phyloP scores from a whole-genome alignment of 2,797 vertebrate genomes.

The Hypotaenidia philippensis region DNA sequence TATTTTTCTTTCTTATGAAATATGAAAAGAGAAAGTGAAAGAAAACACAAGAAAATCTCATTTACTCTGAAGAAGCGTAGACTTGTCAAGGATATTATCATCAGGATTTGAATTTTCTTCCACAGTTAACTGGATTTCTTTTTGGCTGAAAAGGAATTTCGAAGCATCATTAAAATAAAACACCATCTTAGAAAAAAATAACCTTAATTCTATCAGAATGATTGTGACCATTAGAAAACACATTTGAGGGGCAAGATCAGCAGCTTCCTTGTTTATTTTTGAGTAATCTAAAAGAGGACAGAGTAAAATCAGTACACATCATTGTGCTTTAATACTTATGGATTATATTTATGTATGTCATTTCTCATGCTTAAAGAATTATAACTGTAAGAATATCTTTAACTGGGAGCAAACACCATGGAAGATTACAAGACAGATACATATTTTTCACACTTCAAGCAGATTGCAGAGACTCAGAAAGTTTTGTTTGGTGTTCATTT shows the following conservation, averaged over 20 bases:
- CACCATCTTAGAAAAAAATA: neutral
- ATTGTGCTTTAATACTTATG: neutral
- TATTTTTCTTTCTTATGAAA: slow-evolving; percentile 19
- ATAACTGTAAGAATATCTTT: neutral
- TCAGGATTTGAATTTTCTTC: slow-evolving; percentile 53
- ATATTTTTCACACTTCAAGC: neutral
- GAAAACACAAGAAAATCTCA: slow-evolving; percentile 53
- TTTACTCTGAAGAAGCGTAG: slow-evolving; percentile 15
- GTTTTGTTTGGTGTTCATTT: neutral
- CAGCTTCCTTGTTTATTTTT: neutral
- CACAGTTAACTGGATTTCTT: slow-evolving; percentile 40
- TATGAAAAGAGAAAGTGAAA: slow-evolving; percentile 42
- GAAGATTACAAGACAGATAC: neutral
- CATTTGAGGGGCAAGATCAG: neutral
- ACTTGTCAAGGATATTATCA: slow-evolving; percentile 50
- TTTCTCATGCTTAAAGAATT: neutral
- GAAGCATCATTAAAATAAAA: slow-evolving; percentile 30
- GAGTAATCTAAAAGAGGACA: neutral
- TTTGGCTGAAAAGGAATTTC: slow-evolving; percentile 2
- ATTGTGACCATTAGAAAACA: neutral
- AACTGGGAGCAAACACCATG: neutral
- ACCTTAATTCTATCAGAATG: neutral
- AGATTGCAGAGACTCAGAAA: neutral
- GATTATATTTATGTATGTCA: neutral
- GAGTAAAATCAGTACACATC: neutral